These are phyloP conservation scores for Liodrosophila aerea DNA, from an alignment of 2,888 invertebrate species.

Conservation along the genomic window DNA sequence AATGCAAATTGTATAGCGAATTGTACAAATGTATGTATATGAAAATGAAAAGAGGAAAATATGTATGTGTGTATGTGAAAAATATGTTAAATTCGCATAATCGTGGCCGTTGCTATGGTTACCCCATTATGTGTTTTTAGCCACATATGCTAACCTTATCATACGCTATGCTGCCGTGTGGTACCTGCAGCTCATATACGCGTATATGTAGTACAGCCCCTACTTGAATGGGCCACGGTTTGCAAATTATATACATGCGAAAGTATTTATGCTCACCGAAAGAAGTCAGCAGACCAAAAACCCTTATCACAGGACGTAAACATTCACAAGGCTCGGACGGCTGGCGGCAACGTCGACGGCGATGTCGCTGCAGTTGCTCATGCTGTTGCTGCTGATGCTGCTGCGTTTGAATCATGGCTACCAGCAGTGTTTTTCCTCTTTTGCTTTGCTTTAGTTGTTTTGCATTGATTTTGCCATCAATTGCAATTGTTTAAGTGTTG, in stretches of 20 bases:
- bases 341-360: slow-evolving; percentile 79
- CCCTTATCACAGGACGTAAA: slow-evolving; percentile 80
- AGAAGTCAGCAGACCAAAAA: slow-evolving; percentile 81
- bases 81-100: slow-evolving; percentile 17
- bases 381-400: slow-evolving; percentile 60
- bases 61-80: no score
- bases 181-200: slow-evolving; percentile 22
- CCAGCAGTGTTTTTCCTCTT: neutral
- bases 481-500: slow-evolving; percentile 6
- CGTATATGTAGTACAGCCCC: no score
- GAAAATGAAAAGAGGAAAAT: no score
- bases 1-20: neutral
- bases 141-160: slow-evolving; percentile 14
- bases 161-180: slow-evolving; percentile 36
- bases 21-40: no score
- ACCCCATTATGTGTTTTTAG: slow-evolving; percentile 12
- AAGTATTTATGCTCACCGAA: slow-evolving; percentile 75
- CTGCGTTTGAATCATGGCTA: slow-evolving; percentile 63
- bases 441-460: slow-evolving; percentile 1
- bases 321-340: slow-evolving; percentile 81
- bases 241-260: no score
- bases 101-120: slow-evolving; percentile 17
- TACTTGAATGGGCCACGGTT: no score
- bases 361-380: slow-evolving; percentile 48
- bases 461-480: neutral